phyloP scores from a whole-genome alignment of 2,888 invertebrate genomes.

The Cephus pulcher region DNA sequence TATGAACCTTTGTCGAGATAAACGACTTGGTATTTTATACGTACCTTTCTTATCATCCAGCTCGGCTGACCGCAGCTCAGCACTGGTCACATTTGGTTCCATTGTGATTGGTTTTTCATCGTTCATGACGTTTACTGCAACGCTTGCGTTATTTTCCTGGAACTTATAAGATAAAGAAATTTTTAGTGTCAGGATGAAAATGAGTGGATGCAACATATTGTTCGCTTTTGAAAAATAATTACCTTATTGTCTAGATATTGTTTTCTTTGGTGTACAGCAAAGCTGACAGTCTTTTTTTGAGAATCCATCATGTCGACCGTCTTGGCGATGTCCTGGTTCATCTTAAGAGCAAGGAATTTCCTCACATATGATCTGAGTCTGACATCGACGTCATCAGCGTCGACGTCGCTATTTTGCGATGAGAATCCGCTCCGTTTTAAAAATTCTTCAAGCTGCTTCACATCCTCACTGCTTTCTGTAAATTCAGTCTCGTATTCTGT shows the following conservation, averaged over 20 bases:
- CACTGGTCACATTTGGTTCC: constrained; percentile 48
- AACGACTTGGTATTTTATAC: constrained; percentile 1
- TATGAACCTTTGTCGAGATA: background rate
- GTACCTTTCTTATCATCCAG: constrained; percentile 74
- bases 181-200: background rate
- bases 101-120: constrained; percentile 36
- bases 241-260: constrained; percentile 70
- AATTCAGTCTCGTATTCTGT: constrained; percentile 44
- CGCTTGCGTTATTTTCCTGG: constrained; percentile 33
- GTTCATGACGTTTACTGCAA: constrained; percentile 29
- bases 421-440: constrained; percentile 78
- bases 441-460: constrained; percentile 78
- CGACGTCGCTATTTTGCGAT: constrained; percentile 73
- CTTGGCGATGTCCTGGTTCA: constrained; percentile 76
- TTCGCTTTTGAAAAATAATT: constrained; percentile 64
- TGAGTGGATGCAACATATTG: constrained; percentile 33
- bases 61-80: constrained; percentile 68
- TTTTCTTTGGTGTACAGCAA: constrained; percentile 70
- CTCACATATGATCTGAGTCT: constrained; percentile 79
- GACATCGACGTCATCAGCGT: constrained; percentile 77
- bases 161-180: background rate
- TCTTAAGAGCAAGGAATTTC: constrained; percentile 77
- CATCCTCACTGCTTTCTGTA: constrained; percentile 69
- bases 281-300: constrained; percentile 81
- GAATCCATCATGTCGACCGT: constrained; percentile 71